Evolutionary conservation across 2,888 invertebrate species (phyloP), one percentile per base, ranked within the genome.

Genomic region (Acanthacorydalis orientalis): DNA sequence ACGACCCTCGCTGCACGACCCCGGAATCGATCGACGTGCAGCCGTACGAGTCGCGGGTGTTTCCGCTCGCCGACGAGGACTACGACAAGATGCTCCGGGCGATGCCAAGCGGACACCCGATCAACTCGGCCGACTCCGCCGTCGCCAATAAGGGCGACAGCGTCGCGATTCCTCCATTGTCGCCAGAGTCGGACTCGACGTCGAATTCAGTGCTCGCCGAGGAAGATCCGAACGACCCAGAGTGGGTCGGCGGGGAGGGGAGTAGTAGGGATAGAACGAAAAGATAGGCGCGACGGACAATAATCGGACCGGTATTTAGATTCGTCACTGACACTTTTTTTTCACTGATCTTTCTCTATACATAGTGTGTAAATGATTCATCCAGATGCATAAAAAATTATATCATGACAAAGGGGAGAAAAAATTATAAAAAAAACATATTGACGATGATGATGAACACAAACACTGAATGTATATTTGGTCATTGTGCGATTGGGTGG

Each of bases 161-260:
- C 60, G 65, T 55, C 50, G 62, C 15, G 51, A 66, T 0, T 42
- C 64, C 1, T 48, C 59, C 2, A 52, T 60, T 14, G 12, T 40
- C 15, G 4, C 46, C 40, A 15, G 57, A 57, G 31, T 61, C 63
- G 15, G 65, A 65, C 61, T 68, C 69, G 48, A 71, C 70, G 46
- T 50, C 63, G 50, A 70, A 71, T 56, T 77, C 78, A 23, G 75
- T 74, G 46, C 69, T 73, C 46, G 77, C 74, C 52, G 83, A 84
- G 53, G 86, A 86, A 60, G 88, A 88, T 65, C 87, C 87, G 31
- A 85, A 87, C 61, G 88, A 88, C 68, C 81, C 80, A 7, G 88
- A 88, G 60, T 89, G 89, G 89, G 78, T 70, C 47, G 71, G 69
- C 51, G 60, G 60, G 54, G 64, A 62, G 53, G 23, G 23, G 2